These are phyloP conservation scores for Nasonovia ribisnigri DNA, from an alignment of 2,888 invertebrate genomes.

Conservation along the genomic window DNA sequence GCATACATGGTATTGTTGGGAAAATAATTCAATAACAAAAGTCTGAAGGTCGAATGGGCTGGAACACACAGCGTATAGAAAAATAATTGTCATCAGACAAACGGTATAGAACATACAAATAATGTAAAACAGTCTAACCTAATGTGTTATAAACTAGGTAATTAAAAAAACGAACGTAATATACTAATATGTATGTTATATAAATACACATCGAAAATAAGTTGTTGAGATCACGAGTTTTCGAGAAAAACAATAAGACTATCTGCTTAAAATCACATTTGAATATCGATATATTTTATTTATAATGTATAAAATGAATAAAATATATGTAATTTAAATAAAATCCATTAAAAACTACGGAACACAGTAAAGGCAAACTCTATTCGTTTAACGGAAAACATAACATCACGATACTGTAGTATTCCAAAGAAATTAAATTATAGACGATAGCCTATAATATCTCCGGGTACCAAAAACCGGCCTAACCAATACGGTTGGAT, in stretches of 20 bases:
- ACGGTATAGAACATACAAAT: neutral
- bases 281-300: neutral
- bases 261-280: neutral
- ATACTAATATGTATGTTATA: neutral
- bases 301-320: neutral
- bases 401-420: neutral
- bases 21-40: slow-evolving; percentile 33
- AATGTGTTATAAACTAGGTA: neutral
- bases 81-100: slow-evolving; percentile 20
- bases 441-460: neutral
- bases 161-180: neutral
- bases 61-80: neutral
- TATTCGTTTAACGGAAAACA: neutral
- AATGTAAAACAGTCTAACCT: neutral
- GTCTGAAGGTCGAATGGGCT: slow-evolving; percentile 31
- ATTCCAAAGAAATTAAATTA: neutral
- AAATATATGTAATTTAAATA: neutral
- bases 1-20: neutral
- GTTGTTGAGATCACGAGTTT: neutral
- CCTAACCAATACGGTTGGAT: neutral
- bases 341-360: neutral
- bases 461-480: neutral
- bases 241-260: neutral
- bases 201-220: neutral
- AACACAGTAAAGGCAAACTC: neutral